Conservation (phyloP, 2,888 invertebrate genomes). For the Phoenoteleia sp. region DNA sequence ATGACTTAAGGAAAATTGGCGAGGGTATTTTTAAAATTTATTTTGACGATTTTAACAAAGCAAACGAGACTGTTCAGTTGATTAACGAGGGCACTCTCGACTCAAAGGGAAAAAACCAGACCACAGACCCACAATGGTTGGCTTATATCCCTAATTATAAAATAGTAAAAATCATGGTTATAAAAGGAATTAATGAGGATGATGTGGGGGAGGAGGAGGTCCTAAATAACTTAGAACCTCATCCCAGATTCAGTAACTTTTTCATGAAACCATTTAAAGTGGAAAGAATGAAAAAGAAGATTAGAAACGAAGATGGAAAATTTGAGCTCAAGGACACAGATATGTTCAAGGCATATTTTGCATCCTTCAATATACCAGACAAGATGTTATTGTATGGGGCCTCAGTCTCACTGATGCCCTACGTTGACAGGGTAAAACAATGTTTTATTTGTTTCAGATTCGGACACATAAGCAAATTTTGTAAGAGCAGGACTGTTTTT, state of each 20-base stretch:
- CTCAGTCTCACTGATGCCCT: not conserved
- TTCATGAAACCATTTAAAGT: not conserved
- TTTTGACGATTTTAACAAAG: not conserved
- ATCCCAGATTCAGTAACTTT: not conserved
- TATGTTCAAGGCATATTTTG: not conserved
- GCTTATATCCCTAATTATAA: conserved; percentile 7
- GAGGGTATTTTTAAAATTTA: not conserved
- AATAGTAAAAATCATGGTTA: not conserved
- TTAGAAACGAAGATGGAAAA: not conserved
- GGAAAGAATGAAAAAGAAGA: not conserved
- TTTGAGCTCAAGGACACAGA: no score
- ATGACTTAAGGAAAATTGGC: not conserved
- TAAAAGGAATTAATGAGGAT: not conserved
- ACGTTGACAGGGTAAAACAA: not conserved
- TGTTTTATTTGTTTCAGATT: not conserved
- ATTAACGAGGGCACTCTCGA: not conserved
- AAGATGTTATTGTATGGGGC: not conserved
- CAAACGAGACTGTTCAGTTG: not conserved
- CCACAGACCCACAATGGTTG: not conserved
- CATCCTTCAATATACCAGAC: not conserved
- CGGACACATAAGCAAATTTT: not conserved
- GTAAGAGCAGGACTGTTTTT: not conserved
- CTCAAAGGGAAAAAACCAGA: not conserved
- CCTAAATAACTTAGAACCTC: not conserved
- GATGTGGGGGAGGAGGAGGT: not conserved